These are phyloP conservation scores for Tachysurus vachellii DNA, from an alignment of 2,113 vertebrate genomes.

Conservation along the genomic window DNA sequence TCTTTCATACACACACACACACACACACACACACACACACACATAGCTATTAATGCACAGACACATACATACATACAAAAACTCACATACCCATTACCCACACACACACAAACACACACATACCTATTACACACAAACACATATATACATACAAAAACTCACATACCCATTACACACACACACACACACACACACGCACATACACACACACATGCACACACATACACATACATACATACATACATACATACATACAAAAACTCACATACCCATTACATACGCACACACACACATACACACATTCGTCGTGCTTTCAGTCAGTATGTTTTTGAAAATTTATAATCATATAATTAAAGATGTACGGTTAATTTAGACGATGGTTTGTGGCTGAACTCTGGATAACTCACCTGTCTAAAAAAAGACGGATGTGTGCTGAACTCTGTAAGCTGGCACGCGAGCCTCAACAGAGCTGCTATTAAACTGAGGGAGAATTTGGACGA, in stretches of 20 bases:
- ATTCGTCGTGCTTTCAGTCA: slow-evolving; percentile 9
- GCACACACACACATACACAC: background rate
- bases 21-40: no score
- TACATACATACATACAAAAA: background rate
- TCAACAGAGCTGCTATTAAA: slow-evolving; percentile 34
- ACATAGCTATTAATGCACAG: no score
- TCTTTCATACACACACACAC: no score
- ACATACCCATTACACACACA: no score
- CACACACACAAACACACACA: no score
- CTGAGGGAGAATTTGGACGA: slow-evolving; percentile 27
- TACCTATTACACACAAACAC: no score
- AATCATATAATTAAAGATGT: slow-evolving; percentile 10
- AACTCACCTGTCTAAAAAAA: slow-evolving; percentile 27
- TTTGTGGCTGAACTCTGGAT: slow-evolving; percentile 52
- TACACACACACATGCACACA: no score
- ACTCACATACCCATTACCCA: no score
- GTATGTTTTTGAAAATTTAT: slow-evolving; percentile 22
- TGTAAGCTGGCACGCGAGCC: background rate
- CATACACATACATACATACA: no score
- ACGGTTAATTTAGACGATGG: slow-evolving; percentile 39
- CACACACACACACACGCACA: no score
- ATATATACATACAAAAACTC: no score
- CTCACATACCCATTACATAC: background rate
- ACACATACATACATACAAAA: no score
- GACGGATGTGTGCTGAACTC: background rate